These are phyloP conservation scores for Oligia latruncula DNA, from an alignment of 2,888 invertebrate species.

Conservation along the genomic window DNA sequence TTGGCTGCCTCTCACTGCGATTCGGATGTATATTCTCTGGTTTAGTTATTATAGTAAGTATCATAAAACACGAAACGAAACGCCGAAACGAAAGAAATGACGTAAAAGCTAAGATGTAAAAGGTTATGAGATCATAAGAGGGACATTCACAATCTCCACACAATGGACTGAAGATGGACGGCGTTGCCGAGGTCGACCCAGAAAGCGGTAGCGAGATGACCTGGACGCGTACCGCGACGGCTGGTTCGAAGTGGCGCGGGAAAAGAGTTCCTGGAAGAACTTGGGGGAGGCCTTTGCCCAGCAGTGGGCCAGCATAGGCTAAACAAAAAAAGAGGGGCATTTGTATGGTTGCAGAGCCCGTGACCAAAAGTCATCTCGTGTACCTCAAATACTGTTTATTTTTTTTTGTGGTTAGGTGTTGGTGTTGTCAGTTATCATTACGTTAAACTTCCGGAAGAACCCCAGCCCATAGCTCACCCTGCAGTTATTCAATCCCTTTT, in stretches of 20 bases:
- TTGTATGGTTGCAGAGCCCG: background rate
- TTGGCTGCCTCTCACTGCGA: conserved; percentile 83
- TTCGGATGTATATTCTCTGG: conserved; percentile 82
- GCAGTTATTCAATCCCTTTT: too few relatives aligned
- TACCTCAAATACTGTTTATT: background rate
- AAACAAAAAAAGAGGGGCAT: too few relatives aligned
- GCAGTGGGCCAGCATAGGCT: too few relatives aligned
- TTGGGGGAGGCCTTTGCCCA: too few relatives aligned
- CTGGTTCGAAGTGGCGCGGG: too few relatives aligned
- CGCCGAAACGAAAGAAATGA: background rate
- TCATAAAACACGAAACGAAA: background rate
- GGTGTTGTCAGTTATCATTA: background rate
- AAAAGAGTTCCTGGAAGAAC: too few relatives aligned
- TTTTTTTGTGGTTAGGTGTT: too few relatives aligned
- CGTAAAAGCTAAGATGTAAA: background rate
- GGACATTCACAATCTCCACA: background rate
- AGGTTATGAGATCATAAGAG: background rate
- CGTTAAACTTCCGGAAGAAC: background rate
- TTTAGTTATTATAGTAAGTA: conserved; percentile 82
- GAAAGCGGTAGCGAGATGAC: too few relatives aligned
- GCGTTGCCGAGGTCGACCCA: too few relatives aligned
- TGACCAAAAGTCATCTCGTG: background rate
- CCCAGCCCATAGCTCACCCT: too few relatives aligned
- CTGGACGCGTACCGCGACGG: too few relatives aligned
- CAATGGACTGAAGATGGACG: background rate